Evolutionary conservation across 2,797 vertebrate species (phyloP), one percentile per base, ranked within the genome.

Genomic region (Gobionotothen gibberifrons): DNA sequence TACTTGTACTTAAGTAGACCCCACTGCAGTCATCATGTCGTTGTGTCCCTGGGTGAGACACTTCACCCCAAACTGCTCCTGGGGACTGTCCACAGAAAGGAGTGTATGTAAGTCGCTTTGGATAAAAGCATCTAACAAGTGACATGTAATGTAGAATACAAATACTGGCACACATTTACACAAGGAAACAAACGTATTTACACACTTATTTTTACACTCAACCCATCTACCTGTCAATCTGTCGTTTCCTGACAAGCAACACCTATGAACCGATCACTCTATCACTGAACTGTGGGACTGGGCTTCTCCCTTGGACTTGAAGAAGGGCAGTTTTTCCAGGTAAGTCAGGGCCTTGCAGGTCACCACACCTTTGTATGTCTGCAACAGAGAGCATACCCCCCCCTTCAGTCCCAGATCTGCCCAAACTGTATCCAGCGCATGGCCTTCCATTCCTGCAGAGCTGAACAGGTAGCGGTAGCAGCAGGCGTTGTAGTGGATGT

Each of bases 401-500:
- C 82, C 53, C 0, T 80, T 94, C 7, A 90, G 91, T 0, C 76
- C 91, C 14, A 96, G 92, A 81, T 98, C 97, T 39, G 79, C 82
- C 97, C 98, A 98, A 48, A 92, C 93, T 29, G 64, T 72, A 16
- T 89, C 60, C 8, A 97, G 86, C 85, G 96, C 94, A 0, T 87
- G 70, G 16, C 88, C 88, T 3, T 55, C 73, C 79, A 94, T 82
- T 54, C 83, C 81, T 0, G 93, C 94, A 4, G 97, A 97, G 83
- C 94, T 96, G 91, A 98, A 98, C 77, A 98, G 93, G 74, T 97
- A 96, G 74, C 89, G 93, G 61, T 97, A 99, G 91, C 98, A 99
- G 92, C 97, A 98, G 56, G 92, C 87, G n/a, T 98, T 97, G 87
- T 97, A 98, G 54, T 90, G 94, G 74, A 98, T 85, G 58, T 96